Base-by-base conservation (phyloP, 1,140 invertebrate species). In the Sarcophaga peregrina region DNA sequence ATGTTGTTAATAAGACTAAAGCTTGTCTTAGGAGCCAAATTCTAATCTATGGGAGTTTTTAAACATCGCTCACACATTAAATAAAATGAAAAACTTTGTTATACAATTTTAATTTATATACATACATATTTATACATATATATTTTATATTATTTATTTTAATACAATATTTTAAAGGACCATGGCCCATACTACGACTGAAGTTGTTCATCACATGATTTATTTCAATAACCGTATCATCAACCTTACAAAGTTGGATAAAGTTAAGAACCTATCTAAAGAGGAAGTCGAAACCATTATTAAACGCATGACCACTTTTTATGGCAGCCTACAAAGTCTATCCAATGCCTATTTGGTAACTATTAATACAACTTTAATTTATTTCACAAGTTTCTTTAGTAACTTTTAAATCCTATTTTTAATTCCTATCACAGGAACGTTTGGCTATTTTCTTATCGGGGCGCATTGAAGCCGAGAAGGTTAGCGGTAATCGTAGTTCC, bases 401-500 rank as follows among this genome's bases (percentile, higher is more conserved):
- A 52, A 37, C 5, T 52, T 5, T 52, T 0, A 52, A 10, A 10
- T 52, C 8, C 50, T 5, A 5, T 72, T 20, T 72, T 20, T n/a
- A 6, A 7, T 52, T 52, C 8, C 50, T 3, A 9, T 9, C 83
- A 0, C 50, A 90, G 89, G 89, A 90, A 84, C 89, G 88, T 9
- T 84, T 90, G 17, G 89, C 89, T 0, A 86, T 85, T 73, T 90
- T 90, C 76, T 82, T 90, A 6, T 90, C 89, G 0, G 89, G 89
- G 46, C 89, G 88, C 20, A 90, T 90, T 62, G 89, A 90, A 76
- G 89, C 89, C 10, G 89, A 90, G 80, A 90, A 90, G 82, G 87
- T 90, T 62, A 88, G 85, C 6, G 87, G 87, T n/a, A 20, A 50
- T 52, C 74, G 75, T 5, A 17, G 47, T 50, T 85, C 85, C 37